These are phyloP conservation scores for Rotaria macrura DNA, from an alignment of 2,888 invertebrate species.

Conservation along the genomic window DNA sequence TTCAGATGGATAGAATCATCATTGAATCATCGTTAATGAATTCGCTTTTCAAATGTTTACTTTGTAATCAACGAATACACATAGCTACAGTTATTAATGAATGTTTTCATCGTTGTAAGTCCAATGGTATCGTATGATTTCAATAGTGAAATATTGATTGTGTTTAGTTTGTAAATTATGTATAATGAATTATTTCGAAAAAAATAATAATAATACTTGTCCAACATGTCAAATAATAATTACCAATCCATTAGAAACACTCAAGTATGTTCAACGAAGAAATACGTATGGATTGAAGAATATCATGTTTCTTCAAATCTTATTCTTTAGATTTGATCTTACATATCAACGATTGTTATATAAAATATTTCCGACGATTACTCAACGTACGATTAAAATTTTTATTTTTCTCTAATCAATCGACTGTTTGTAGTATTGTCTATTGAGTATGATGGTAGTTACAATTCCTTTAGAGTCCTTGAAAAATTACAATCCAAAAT, in stretches of 20 bases:
- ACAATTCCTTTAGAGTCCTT: no score
- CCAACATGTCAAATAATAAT: neutral
- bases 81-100: neutral
- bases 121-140: neutral
- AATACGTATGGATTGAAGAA: no score
- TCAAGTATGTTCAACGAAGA: no score
- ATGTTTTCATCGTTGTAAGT: slow-evolving; percentile 20
- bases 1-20: neutral
- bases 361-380: neutral
- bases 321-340: neutral
- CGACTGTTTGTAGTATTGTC: no score
- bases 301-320: no score
- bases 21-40: neutral
- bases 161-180: neutral
- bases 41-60: neutral
- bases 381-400: neutral
- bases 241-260: neutral
- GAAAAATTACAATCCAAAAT: no score
- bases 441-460: no score
- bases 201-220: neutral
- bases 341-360: neutral
- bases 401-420: neutral
- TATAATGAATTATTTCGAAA: slow-evolving; percentile 9
- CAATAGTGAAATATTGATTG: neutral
- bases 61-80: neutral